Percentiles rank a stretch among this genome's conserved stretches.
These are phyloP conservation scores for Blastomussa wellsi DNA, from an alignment of 92 coral and sea anemone species.

Conservation along the genomic window DNA sequence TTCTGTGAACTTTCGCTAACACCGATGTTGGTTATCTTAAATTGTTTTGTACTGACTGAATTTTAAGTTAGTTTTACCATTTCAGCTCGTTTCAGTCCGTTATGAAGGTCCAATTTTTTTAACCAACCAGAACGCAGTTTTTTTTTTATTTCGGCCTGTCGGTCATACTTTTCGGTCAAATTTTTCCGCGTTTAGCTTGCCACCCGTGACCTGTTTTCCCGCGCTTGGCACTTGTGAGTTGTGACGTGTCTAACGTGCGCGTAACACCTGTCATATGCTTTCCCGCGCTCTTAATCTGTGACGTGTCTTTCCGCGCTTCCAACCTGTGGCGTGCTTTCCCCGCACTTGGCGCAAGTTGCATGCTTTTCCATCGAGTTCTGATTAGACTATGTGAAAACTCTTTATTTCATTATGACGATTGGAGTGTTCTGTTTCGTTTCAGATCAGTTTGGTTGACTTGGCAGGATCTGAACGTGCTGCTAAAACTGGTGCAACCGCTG, in stretches of 20 bases:
- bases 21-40: no score
- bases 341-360: background rate
- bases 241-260: background rate
- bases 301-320: background rate
- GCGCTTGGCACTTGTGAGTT: background rate
- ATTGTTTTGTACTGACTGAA: no score
- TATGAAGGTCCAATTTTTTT: background rate
- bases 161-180: no score
- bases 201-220: background rate
- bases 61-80: no score
- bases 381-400: background rate
- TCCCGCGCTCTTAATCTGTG: background rate
- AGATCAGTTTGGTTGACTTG: slow-evolving; percentile 95
- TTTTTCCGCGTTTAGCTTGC: background rate
- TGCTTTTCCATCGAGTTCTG: background rate
- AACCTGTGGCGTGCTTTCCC: background rate
- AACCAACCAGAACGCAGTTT: background rate
- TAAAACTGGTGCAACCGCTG: slow-evolving; percentile 89
- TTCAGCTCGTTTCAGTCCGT: background rate
- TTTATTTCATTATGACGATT: background rate
- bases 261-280: background rate
- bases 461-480: slow-evolving; percentile 98
- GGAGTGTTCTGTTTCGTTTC: slow-evolving; percentile 8
- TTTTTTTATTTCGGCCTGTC: background rate
- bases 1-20: background rate